These are phyloP conservation scores for Helarctos malayanus DNA, from an alignment of 2,797 vertebrate genomes.

Conservation along the genomic window DNA sequence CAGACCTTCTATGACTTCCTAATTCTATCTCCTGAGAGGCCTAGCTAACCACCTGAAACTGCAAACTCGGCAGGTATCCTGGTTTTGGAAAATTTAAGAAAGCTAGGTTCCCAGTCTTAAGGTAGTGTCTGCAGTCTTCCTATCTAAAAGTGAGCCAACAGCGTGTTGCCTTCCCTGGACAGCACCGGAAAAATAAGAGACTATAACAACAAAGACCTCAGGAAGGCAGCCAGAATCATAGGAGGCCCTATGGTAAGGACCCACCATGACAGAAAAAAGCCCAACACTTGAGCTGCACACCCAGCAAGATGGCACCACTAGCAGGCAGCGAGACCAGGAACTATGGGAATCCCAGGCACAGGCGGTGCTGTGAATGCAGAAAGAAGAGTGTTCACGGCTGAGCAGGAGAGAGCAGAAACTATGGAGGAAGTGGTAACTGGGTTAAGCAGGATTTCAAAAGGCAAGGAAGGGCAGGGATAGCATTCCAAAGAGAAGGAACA, in stretches of 20 bases:
- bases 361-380: background rate
- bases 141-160: background rate
- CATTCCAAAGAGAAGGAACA: background rate
- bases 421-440: background rate
- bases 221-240: background rate
- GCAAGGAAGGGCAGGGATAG: background rate
- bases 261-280: background rate
- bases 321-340: background rate
- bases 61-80: background rate
- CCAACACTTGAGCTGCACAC: background rate
- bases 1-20: background rate
- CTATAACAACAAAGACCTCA: background rate
- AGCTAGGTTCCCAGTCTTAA: background rate
- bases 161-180: background rate
- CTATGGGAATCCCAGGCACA: background rate
- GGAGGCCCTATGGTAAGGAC: background rate
- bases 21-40: background rate
- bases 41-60: background rate
- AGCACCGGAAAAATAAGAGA: background rate
- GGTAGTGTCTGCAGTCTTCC: background rate
- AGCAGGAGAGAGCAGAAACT: background rate
- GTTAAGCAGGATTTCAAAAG: background rate
- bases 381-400: background rate
- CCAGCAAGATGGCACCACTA: background rate
- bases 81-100: conserved; percentile 40